phyloP scores from a whole-genome alignment of 2,888 invertebrate genomes.

The Amorpha juglandis region DNA sequence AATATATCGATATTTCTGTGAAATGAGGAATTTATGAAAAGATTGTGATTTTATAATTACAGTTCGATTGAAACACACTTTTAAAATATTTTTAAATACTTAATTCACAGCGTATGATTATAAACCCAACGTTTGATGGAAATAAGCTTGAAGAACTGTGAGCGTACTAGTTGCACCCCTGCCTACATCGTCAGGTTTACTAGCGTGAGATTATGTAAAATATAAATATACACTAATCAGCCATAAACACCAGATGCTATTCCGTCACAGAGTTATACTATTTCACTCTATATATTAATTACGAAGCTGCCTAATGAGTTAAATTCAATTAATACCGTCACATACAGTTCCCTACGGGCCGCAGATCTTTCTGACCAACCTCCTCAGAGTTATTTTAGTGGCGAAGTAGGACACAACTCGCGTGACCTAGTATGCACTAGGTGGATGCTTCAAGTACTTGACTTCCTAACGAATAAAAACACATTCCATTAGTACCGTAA shows the following conservation, averaged over 20 bases:
- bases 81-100: too few relatives aligned
- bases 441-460: slow-evolving; percentile 33
- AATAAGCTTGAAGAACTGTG: too few relatives aligned
- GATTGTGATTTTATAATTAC: too few relatives aligned
- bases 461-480: slow-evolving; percentile 42
- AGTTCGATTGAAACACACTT: too few relatives aligned
- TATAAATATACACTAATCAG: too few relatives aligned
- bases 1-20: slow-evolving; percentile 6
- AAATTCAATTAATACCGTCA: slow-evolving; percentile 19
- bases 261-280: neutral
- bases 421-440: slow-evolving; percentile 36
- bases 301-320: neutral
- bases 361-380: slow-evolving; percentile 28
- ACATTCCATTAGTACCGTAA: slow-evolving; percentile 41
- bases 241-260: too few relatives aligned
- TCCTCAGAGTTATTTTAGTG: slow-evolving; percentile 37
- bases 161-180: too few relatives aligned
- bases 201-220: too few relatives aligned
- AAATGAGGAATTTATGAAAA: too few relatives aligned
- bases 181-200: too few relatives aligned
- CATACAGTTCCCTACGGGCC: neutral
- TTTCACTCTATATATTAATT: neutral
- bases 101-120: too few relatives aligned
- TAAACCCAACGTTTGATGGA: too few relatives aligned
- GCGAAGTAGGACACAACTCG: slow-evolving; percentile 34